phyloP scores from a whole-genome alignment of 2,888 invertebrate genomes.

The Drosophila lutescens region DNA sequence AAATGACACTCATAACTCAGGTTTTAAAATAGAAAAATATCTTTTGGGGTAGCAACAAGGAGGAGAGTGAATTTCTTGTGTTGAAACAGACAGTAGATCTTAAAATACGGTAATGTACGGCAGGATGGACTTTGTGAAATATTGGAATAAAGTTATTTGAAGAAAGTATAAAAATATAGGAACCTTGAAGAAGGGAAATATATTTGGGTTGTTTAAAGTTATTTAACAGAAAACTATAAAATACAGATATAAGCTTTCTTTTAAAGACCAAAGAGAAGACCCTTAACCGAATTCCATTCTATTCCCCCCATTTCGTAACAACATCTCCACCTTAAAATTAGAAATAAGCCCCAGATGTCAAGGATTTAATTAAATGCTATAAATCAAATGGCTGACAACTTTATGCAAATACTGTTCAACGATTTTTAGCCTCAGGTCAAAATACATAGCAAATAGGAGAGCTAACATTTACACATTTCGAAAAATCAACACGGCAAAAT shows the following conservation, averaged over 20 bases:
- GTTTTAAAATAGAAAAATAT: constrained; percentile 8
- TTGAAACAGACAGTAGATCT: background rate
- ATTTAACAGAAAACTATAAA: too few relatives aligned
- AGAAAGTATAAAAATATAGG: too few relatives aligned
- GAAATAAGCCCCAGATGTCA: constrained; percentile 24
- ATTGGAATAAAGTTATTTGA: background rate
- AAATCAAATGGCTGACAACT: constrained; percentile 66
- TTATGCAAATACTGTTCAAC: constrained; percentile 58
- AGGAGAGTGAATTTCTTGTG: background rate
- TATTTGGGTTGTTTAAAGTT: too few relatives aligned
- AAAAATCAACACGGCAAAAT: constrained; percentile 44
- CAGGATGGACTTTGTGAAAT: background rate
- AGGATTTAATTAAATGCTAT: constrained; percentile 70
- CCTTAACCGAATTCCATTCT: background rate
- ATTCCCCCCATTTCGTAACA: background rate
- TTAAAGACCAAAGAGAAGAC: background rate
- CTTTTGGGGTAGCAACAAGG: background rate
- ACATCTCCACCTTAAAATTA: background rate
- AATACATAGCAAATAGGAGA: constrained; percentile 17
- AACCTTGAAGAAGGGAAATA: too few relatives aligned
- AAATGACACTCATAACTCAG: constrained; percentile 29
- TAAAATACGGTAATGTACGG: background rate
- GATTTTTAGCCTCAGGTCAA: constrained; percentile 33
- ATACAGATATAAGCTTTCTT: background rate
- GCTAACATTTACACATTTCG: constrained; percentile 10